Base-by-base conservation (phyloP, 2,113 vertebrate species). In the Oenanthe melanoleuca region DNA sequence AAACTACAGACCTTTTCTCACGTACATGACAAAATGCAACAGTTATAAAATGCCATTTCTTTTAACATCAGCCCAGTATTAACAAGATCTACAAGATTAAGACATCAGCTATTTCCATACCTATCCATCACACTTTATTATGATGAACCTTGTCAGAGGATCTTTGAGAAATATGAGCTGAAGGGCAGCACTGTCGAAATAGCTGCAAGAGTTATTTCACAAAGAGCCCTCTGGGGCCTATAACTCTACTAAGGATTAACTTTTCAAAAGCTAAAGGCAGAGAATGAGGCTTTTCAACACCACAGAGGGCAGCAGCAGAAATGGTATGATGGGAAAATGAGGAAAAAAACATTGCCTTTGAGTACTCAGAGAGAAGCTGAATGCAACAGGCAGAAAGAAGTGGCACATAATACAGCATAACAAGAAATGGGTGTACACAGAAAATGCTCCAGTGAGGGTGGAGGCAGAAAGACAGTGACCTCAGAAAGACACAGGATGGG, bases 101-200 rank as follows among this genome's bases (percentile, higher is more conserved):
- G 73, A 81, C 66, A 92, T 65, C 42, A 77, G 42, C 70, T 91
- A 60, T 69, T 69, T 82, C 64, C 75, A 95, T 75, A 85, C 53
- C 45, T 72, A 79, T 34, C 59, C 23, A 75, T 38, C 81, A 77
- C n/a, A 29, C 14, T 82, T 69, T 59, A 65, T 84, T 81, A 60
- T 33, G 57, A 84, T 80, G 57, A 87, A 85, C 26, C 29, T 33
- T 59, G 50, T 40, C 75, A 83, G 63, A 57, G 8, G 15, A 70
- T 34, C 29, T 94, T 74, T 56, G 60, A 94, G 93, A 94, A 90
- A 93, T 84, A 52, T 4, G 11, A 88, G 77, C 75, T 66, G 56
- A 86, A 95, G 80, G 81, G 64, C 82, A 96, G 61, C 26, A 70
- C 47, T 67, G 72, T 8, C 71, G 82, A 83, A 95, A 96, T 19